These are phyloP conservation scores for Drosophila yooni DNA, from an alignment of 2,888 invertebrate species.

Conservation along the genomic window DNA sequence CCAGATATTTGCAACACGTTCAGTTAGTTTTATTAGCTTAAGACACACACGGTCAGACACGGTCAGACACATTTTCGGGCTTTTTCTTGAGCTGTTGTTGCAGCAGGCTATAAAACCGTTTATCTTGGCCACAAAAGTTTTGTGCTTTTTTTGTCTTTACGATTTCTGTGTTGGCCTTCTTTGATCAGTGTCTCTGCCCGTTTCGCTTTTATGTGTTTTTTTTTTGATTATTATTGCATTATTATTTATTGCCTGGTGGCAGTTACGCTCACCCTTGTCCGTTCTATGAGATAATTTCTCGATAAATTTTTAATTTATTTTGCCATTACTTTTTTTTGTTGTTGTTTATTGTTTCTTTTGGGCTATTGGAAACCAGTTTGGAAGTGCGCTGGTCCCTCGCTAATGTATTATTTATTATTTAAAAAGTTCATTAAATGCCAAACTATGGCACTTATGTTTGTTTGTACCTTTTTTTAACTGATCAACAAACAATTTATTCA, in stretches of 20 bases:
- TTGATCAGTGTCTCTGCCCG: conserved; percentile 22
- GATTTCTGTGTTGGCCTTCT: conserved; percentile 7
- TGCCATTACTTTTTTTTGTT: conserved; percentile 22
- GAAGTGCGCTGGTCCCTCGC: conserved; percentile 35
- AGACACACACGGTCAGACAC: neutral
- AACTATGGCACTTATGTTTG: conserved; percentile 29
- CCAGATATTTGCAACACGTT: conserved; percentile 42
- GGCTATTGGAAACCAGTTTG: conserved; percentile 49
- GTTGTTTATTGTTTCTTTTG: neutral
- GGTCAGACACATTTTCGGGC: conserved; percentile 1
- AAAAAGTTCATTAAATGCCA: conserved; percentile 63
- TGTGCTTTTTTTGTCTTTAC: conserved; percentile 7
- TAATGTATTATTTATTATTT: conserved; percentile 44
- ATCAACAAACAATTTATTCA: neutral
- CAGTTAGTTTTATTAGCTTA: conserved; percentile 49
- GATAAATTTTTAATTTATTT: conserved; percentile 65
- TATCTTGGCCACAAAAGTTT: conserved; percentile 33
- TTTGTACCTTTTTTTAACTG: neutral
- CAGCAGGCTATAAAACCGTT: conserved; percentile 44
- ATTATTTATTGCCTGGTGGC: conserved; percentile 59
- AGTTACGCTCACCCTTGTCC: conserved; percentile 24
- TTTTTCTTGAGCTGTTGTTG: conserved; percentile 44
- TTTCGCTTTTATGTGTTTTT: conserved; percentile 30
- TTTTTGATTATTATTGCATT: conserved; percentile 60
- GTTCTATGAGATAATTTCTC: conserved; percentile 71